phyloP scores from a whole-genome alignment of 2,113 vertebrate species.

The Eidolon helvum region DNA sequence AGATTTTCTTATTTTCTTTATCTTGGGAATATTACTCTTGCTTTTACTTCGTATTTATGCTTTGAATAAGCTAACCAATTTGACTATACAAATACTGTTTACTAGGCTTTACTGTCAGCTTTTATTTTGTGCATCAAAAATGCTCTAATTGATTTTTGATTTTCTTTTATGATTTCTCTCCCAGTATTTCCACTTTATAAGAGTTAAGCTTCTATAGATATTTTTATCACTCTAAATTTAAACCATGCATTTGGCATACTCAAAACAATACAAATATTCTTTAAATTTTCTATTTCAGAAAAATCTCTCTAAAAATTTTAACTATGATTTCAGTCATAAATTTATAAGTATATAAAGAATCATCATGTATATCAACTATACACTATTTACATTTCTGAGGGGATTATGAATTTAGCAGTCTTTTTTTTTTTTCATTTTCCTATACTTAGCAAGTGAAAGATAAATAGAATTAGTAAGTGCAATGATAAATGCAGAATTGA shows the following conservation, averaged over 20 bases:
- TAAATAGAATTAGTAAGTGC: not conserved
- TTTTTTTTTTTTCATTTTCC: conserved; percentile 51
- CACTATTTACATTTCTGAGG: not conserved
- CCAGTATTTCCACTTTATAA: conserved; percentile 64
- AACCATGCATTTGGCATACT: not conserved
- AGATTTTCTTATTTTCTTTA: not conserved
- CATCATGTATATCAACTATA: not conserved
- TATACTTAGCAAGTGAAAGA: conserved; percentile 45
- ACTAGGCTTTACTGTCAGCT: conserved; percentile 68
- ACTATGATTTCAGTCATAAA: conserved; percentile 2
- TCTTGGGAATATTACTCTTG: conserved; percentile 36
- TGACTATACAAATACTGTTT: conserved; percentile 78
- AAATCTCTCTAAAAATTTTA: not conserved
- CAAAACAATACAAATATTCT: conserved; percentile 8
- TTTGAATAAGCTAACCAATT: conserved; percentile 64
- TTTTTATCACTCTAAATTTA: conserved; percentile 72
- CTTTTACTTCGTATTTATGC: conserved; percentile 74
- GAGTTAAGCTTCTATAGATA: conserved; percentile 49
- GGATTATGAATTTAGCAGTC: not conserved
- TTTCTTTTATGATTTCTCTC: conserved; percentile 71
- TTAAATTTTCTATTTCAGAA: conserved; percentile 21
- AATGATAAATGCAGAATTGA: conserved; percentile 53
- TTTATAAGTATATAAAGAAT: not conserved
- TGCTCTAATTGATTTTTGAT: conserved; percentile 70
- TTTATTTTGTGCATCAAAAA: conserved; percentile 66